Evolutionary conservation across 2,888 invertebrate genomes (phyloP), one percentile per base, ranked within the genome.

Genomic region (Therioaphis trifolii): DNA sequence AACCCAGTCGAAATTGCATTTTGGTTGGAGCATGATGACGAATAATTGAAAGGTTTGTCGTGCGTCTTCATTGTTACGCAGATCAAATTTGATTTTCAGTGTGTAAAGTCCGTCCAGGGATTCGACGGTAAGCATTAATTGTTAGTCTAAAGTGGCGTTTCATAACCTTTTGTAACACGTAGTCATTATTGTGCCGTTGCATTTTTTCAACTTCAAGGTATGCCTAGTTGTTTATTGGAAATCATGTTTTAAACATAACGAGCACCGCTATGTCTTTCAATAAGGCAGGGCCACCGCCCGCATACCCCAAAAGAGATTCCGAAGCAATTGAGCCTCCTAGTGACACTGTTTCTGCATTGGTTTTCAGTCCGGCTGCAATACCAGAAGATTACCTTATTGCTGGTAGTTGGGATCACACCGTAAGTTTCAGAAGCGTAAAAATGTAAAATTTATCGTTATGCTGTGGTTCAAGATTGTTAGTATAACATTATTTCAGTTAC

Each of bases 311-410:
- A 92, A 95, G 96, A 88, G 96, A 96, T 89, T 93, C 95, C 88
- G 96, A 96, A 89, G 97, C 99, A 21, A 92, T 93, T 0, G 95
- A 96, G 29, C 96, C 99, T 5, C 99, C 99, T 0, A 98, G 99
- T 87, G 99, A 99, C 89, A 96, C 98, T 0, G 92, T 99, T 21
- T 96, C 98, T 24, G 94, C 96, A 84, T 89, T 99, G 76, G 94
- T 95, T 86, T 99, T 99, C 89, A 98, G 97, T 87, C 99, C 99
- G 7, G 92, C 94, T 0, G 92, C 95, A 2, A 90, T 97, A 85
- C 95, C 93, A 24, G 95, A 96, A 88, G 96, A 95, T 87, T 98
- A 96, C 89, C 91, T 99, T 0, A 93, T 98, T 80, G 96, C 98
- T 84, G 96, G 97, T 66, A 95, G 96, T 88, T 97, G 97, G 97